Conservation (phyloP, 2,113 vertebrate species). For the Urocynchramus pylzowi region DNA sequence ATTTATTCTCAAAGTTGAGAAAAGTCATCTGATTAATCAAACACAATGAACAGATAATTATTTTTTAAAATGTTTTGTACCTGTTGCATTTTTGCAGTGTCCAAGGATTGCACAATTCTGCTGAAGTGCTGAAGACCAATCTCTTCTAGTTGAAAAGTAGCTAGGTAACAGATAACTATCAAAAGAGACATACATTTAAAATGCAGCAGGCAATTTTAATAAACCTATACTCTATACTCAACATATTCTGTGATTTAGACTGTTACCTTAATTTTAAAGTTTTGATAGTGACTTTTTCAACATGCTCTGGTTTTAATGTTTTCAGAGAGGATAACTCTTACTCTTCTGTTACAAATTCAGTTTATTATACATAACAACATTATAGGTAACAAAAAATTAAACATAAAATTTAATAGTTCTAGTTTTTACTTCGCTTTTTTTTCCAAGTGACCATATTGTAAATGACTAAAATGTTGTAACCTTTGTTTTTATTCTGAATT, state of each 20-base stretch:
- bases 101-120: slow-evolving; percentile 80
- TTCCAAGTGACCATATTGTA: background rate
- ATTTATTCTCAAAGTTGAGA: background rate
- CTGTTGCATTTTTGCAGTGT: slow-evolving; percentile 77
- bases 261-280: background rate
- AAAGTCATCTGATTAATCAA: background rate
- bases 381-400: background rate
- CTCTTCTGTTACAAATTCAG: background rate
- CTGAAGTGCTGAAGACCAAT: slow-evolving; percentile 80
- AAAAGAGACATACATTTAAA: slow-evolving; percentile 36
- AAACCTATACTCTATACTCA: background rate
- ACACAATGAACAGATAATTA: background rate
- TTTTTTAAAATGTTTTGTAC: background rate
- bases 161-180: slow-evolving; percentile 88
- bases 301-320: background rate
- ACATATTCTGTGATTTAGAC: background rate
- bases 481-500: background rate
- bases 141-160: slow-evolving; percentile 82
- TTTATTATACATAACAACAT: background rate
- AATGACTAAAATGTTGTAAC: background rate
- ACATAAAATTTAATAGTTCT: background rate
- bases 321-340: background rate
- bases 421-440: background rate
- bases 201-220: background rate
- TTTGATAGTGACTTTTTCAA: background rate